A percentile compares a stretch with the other conserved stretches of the same genome.
These are phyloP conservation scores for Saguinus imperator DNA, from an alignment of 2,113 vertebrate species.

Conservation along the genomic window DNA sequence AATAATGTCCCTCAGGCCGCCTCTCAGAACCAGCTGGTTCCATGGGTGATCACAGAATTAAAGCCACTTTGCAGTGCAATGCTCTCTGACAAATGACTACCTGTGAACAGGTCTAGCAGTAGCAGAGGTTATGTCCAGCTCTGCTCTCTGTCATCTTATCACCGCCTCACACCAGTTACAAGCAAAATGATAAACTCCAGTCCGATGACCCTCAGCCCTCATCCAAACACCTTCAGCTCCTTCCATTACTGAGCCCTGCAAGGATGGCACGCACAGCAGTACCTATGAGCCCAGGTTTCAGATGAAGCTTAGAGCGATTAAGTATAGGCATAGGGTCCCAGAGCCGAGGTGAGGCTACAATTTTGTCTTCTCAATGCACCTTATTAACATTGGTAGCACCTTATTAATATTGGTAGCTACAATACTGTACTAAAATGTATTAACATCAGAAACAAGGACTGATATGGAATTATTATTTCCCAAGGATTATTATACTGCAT, in stretches of 20 bases:
- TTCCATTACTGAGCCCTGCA: not conserved
- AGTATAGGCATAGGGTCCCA: not conserved
- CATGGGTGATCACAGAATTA: not conserved
- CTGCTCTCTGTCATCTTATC: not conserved
- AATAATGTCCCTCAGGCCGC: not conserved
- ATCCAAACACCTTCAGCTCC: not conserved
- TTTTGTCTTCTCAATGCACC: not conserved
- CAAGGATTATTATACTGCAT: not conserved
- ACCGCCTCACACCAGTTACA: not conserved
- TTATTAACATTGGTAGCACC: not conserved
- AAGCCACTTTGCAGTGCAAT: not conserved
- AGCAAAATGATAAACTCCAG: not conserved
- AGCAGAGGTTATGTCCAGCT: not conserved
- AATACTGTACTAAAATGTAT: not conserved
- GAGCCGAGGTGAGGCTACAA: not conserved
- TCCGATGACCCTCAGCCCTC: rapidly evolving
- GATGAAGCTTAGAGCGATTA: not conserved
- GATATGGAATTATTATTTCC: not conserved
- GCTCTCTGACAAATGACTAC: not conserved
- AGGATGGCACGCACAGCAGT: not conserved
- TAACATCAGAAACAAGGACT: not conserved
- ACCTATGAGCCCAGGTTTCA: not conserved
- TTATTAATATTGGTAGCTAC: not conserved
- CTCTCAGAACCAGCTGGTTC: not conserved
- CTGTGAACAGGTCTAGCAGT: rapidly evolving